Base-by-base conservation (phyloP, 37 sponge, comb jelly and placozoan species). In the Amphimedon queenslandica region DNA sequence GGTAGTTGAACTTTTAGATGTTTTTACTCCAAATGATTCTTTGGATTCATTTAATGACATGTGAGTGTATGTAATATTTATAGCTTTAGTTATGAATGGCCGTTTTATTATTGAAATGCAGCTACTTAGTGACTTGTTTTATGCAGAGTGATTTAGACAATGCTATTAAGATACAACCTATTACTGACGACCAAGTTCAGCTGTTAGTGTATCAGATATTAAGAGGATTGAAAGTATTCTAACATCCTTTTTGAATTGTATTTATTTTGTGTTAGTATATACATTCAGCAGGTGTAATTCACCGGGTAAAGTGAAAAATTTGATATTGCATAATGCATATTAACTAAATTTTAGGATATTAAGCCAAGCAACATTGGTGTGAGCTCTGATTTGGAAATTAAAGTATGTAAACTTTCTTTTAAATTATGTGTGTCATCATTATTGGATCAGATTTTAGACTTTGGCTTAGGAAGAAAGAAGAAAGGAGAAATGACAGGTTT, bases 101-200 rank as follows among this genome's bases (percentile, higher is more conserved):
- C 53, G 13, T 71, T n/a, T 25, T 60, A 25, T n/a, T 60, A n/a
- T 60, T 25, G 8, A 6, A 5, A 6, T n/a, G 43, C 57, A 92
- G 93, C 31, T 98, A 98, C 58, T 79, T 98, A 21, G 99, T 94
- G 20, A 98, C 90, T 21, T 79, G 88, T 16, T 78, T 94, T 37
- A 98, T 98, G 99, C 93, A 90, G 5, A 82, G 92, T 0, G 99
- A 98, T 63, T 87, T 98, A 4, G 86, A 98, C 81, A 94, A 88
- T 40, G 89, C 94, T 43, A 78, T 98, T 32, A 86, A 84, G 63
- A 77, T 72, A 31, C 99, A 94, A 63, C 42, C 87, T 13, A 87
- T 94, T 33, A 89, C 90, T 38, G 99, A 98, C 55, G 95, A 94
- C 5, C 99, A 98, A 37, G 95, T 98, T 1, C 92, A 98, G 66